Evolutionary conservation across 2,113 vertebrate species (phyloP), one percentile per base, ranked within the genome.

Genomic region (Sceloporus tristichus): DNA sequence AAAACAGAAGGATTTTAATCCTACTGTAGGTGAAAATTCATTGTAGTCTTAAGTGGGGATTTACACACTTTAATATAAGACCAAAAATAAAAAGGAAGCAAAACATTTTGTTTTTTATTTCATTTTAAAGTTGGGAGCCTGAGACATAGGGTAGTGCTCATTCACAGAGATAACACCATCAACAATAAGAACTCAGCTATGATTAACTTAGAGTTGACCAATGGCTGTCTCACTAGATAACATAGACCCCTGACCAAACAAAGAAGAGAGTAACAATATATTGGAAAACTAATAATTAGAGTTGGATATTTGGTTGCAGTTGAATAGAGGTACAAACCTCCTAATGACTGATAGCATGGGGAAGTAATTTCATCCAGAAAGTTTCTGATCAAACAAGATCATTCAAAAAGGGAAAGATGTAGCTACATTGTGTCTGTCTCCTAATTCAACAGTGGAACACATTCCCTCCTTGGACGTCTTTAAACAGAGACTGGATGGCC

Each of bases 11-110:
- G 59, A 81, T 85, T 85, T 85, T 82, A 89, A 75, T 89, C n/a
- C 77, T 54, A 34, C n/a, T 76, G 25, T 82, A 68, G 84, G 88
- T 89, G 71, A 81, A 92, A 92, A 92, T 84, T 88, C 82, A 82
- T 74, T 86, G 42, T 54, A 89, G 65, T 79, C 73, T 85, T 87
- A 90, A 68, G 85, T 87, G 0, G 34, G 62, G 80, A 91, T 78
- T 59, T 82, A 62, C 75, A 77, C 13, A 76, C 85, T 16, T 74
- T 2, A 56, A 74, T 59, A 34, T 18, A 59, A 34, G 71, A 75
- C 27, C 2, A 62, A 27, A 42, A 42, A 48, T 19, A 40, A 62
- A 65, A 42, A 81, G 59, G 10, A 48, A 66, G 18, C 27, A 68
- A 79, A 79, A 70, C 38, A 78, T 68, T 18, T 54, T 53, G 21